phyloP scores from a whole-genome alignment of 2,888 invertebrate genomes.

The Drosophila picticornis region DNA sequence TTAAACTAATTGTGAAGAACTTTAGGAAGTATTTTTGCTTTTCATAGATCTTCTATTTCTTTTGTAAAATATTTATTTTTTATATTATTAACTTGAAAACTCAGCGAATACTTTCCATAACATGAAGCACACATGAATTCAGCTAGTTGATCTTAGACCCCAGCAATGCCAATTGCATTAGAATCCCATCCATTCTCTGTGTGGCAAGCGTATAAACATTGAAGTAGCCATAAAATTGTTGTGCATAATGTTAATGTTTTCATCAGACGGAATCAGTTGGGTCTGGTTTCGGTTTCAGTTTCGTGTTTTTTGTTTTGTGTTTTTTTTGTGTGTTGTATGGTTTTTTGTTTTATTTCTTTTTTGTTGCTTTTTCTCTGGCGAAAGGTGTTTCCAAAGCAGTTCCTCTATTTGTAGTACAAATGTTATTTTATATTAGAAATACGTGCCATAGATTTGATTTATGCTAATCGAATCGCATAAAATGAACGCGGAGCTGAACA shows the following conservation, averaged over 20 bases:
- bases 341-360: conserved; percentile 22
- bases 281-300: conserved; percentile 47
- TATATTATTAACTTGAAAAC: too few relatives aligned
- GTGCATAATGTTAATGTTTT: conserved; percentile 75
- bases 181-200: too few relatives aligned
- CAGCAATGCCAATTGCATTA: neutral
- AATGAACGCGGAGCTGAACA: conserved; percentile 44
- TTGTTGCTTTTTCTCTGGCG: conserved; percentile 47
- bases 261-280: conserved; percentile 61
- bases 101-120: neutral
- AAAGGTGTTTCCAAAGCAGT: conserved; percentile 72
- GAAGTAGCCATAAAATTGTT: conserved; percentile 73
- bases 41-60: too few relatives aligned
- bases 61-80: too few relatives aligned
- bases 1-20: neutral
- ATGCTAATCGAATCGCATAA: conserved; percentile 74
- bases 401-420: conserved; percentile 67
- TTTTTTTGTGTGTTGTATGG: conserved; percentile 3
- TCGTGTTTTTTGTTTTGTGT: conserved; percentile 41
- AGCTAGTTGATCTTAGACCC: neutral
- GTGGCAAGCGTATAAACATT: conserved; percentile 28
- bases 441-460: conserved; percentile 65
- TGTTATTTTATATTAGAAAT: conserved; percentile 30
- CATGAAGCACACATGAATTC: too few relatives aligned
- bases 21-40: too few relatives aligned